Base-by-base conservation (phyloP, 2,113 vertebrate genomes). In the Ahaetulla prasina region DNA sequence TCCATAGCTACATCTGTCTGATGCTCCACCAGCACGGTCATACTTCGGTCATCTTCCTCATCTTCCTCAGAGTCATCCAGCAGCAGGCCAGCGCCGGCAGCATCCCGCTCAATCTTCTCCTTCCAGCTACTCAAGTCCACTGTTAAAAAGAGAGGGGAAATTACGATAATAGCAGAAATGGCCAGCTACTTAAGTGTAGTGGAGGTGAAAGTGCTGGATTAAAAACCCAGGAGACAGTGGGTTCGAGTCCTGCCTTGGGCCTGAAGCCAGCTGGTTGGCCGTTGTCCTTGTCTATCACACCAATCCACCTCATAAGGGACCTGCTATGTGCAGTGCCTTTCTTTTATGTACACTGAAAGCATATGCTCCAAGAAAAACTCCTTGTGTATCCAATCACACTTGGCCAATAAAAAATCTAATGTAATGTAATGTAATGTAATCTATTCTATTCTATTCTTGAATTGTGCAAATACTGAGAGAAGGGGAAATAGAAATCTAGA, bases 81-180 rank as follows among this genome's bases (percentile, higher is more conserved):
- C 3, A 94, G 94, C 92, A 95, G 95, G 47, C 89, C 93, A 9
- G 95, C 94, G 14, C 95, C 94, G 0, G 95, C 96, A 6, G 98
- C 96, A 53, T 98, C 98, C 91, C 98, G 97, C 57, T 99, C 98
- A 92, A 99, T 99, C 97, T 99, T 99, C 92, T 98, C 97, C 95
- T 98, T 97, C 99, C 98, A 99, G 96, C 98, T 98, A 94, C 97
- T 98, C 93, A 99, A 94, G 92, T 99, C 98, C 94, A 99, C 99
- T 99, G 96, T 45, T 4, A 92, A 86, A n/a, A 52, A 53, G 23
- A 39, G 30, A 23, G 14, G 4, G 52, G 22, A n/a, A 43, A 9
- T 47, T 30, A n/a, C 22, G 12, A 89, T 9, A 80, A 3, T 6
- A 11, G 54, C 12, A 25, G 4, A 91, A 55, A 50, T 20, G 2